These are phyloP conservation scores for Propithecus perrieri DNA, from an alignment of 2,797 vertebrate species.

Conservation along the genomic window DNA sequence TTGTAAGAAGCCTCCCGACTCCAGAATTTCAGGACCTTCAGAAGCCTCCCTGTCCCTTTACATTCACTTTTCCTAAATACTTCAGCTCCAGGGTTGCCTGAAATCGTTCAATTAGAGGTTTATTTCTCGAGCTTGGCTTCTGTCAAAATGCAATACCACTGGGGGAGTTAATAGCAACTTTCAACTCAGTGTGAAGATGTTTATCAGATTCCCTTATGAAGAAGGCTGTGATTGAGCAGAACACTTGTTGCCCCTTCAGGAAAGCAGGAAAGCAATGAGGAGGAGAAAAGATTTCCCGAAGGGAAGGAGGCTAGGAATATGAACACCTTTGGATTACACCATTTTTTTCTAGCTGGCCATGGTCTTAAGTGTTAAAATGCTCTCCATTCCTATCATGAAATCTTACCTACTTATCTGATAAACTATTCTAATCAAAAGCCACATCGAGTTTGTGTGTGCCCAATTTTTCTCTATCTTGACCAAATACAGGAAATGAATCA, in stretches of 20 bases:
- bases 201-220: neutral
- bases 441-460: conserved; percentile 55
- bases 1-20: neutral
- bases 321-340: neutral
- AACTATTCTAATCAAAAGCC: conserved; percentile 62
- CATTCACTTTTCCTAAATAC: neutral
- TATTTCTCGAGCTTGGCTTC: conserved; percentile 43
- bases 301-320: neutral
- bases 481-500: conserved; percentile 87
- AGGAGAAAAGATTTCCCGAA: neutral
- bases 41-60: neutral
- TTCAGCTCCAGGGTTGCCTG: neutral
- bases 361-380: conserved; percentile 44
- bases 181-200: conserved; percentile 15
- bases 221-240: conserved; percentile 1
- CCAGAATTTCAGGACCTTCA: neutral
- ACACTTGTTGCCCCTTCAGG: neutral
- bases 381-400: conserved; percentile 40
- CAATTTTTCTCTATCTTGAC: conserved; percentile 84
- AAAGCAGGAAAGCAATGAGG: conserved; percentile 4
- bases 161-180: neutral
- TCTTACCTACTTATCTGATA: conserved; percentile 60
- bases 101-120: conserved; percentile 37
- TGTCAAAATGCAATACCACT: conserved; percentile 27
- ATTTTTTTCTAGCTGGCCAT: neutral